A percentile compares a stretch with the other conserved stretches of the same genome.
Evolutionary conservation across 2,888 invertebrate species (phyloP).

Genomic region (Amorpha juglandis): DNA sequence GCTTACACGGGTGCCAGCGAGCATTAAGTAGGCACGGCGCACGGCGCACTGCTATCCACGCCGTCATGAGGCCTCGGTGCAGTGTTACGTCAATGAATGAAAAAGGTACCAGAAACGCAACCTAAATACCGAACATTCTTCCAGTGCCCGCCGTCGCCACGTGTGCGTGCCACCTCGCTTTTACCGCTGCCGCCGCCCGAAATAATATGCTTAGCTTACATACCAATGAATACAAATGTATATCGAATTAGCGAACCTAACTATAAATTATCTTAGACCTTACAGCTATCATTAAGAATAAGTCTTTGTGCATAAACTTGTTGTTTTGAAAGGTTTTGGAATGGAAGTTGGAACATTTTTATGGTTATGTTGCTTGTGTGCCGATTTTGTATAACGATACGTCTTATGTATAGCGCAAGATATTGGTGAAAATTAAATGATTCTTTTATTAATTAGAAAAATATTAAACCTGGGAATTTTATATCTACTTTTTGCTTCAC

Average conservation of each 20-base stretch:
- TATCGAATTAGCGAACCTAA: slow-evolving; percentile 65
- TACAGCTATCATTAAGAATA: slow-evolving; percentile 45
- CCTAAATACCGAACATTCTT: slow-evolving; percentile 83
- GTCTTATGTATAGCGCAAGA: slow-evolving; percentile 12
- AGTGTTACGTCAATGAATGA: slow-evolving; percentile 81
- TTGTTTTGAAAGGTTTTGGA: slow-evolving; percentile 1
- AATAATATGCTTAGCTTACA: slow-evolving; percentile 73
- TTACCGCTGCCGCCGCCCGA: slow-evolving; percentile 71
- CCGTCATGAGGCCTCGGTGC: slow-evolving; percentile 57
- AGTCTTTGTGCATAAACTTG: slow-evolving; percentile 42
- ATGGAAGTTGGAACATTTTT: not conserved
- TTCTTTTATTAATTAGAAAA: not conserved
- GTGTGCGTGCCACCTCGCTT: slow-evolving; percentile 73
- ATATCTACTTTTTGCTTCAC: too few relatives aligned
- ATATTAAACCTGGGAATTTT: too few relatives aligned
- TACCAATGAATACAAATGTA: slow-evolving; percentile 66
- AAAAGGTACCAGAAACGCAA: slow-evolving; percentile 81
- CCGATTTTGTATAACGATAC: not conserved
- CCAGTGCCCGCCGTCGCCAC: slow-evolving; percentile 70
- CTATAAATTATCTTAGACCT: slow-evolving; percentile 43
- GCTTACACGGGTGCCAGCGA: slow-evolving; percentile 33
- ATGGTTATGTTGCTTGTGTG: not conserved
- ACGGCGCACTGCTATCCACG: slow-evolving; percentile 16
- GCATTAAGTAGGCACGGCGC: slow-evolving; percentile 35
- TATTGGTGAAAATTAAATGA: not conserved